Percentiles rank a stretch among this genome's conserved stretches.
phyloP scores from a whole-genome alignment of 2,888 invertebrate genomes.

The Minunthozetes semirufus region DNA sequence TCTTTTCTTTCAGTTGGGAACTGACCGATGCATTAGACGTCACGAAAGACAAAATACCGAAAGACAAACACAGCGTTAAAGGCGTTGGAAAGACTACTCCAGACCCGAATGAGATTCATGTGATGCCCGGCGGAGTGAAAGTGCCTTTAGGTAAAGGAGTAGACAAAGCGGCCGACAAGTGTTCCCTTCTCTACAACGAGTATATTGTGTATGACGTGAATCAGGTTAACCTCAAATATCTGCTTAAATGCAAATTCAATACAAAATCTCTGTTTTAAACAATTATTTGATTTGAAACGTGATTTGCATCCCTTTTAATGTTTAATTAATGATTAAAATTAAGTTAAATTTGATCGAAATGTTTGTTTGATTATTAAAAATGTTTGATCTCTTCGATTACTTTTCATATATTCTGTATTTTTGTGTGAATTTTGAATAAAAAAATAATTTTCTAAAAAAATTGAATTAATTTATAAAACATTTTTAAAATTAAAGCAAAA shows the following conservation, averaged over 20 bases:
- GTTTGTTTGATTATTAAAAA: not conserved
- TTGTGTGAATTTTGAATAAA: not conserved
- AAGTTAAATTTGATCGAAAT: not conserved
- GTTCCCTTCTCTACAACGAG: slow-evolving; percentile 80
- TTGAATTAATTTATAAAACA: no score
- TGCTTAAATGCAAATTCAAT: slow-evolving; percentile 77
- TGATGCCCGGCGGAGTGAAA: slow-evolving; percentile 62
- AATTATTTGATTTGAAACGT: not conserved
- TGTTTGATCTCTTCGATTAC: not conserved
- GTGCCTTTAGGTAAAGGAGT: slow-evolving; percentile 68
- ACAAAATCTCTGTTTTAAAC: slow-evolving; percentile 54
- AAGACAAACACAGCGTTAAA: slow-evolving; percentile 77
- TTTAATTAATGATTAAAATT: not conserved
- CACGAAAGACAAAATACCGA: slow-evolving; percentile 62
- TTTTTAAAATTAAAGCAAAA: no score
- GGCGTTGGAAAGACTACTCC: slow-evolving; percentile 81
- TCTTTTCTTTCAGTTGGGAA: slow-evolving; percentile 59
- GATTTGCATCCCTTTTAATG: not conserved
- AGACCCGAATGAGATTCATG: slow-evolving; percentile 58
- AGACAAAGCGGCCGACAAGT: slow-evolving; percentile 43
- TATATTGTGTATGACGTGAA: slow-evolving; percentile 93
- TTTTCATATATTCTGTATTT: not conserved
- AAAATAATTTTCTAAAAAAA: not conserved
- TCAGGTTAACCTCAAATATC: slow-evolving; percentile 83
- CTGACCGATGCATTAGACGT: slow-evolving; percentile 64